These are phyloP conservation scores for Stegastes partitus DNA, from an alignment of 2,113 vertebrate genomes.

Conservation along the genomic window DNA sequence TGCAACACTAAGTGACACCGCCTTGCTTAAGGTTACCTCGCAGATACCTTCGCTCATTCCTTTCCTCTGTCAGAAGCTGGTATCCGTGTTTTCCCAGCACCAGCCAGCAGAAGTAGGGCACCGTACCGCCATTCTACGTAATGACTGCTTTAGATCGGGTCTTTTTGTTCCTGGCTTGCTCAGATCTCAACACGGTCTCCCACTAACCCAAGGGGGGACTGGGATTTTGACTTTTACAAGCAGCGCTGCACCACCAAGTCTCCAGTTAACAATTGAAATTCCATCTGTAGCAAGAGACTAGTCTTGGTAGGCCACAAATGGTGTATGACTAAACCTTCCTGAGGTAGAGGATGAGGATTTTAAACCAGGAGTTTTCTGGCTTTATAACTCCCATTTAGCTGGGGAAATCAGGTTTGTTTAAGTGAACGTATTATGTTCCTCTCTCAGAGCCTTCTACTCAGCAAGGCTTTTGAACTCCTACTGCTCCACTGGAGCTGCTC, in stretches of 20 bases:
- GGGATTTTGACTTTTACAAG: not conserved
- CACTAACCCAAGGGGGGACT: not conserved
- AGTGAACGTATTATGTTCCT: constrained; percentile 45
- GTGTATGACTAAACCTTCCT: not conserved
- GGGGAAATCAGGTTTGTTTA: constrained; percentile 57
- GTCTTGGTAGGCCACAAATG: constrained; percentile 2
- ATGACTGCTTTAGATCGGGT: not conserved
- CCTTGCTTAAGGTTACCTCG: not conserved
- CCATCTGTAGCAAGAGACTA: constrained; percentile 5
- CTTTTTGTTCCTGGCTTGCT: not conserved
- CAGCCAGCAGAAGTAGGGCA: constrained; percentile 14
- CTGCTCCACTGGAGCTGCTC: constrained; percentile 55
- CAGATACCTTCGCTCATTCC: not conserved
- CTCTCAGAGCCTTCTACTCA: constrained; percentile 36
- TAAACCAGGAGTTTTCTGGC: constrained; percentile 11
- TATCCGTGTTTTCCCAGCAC: constrained; percentile 7
- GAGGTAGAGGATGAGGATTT: constrained; percentile 13
- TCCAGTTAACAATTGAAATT: constrained; percentile 22
- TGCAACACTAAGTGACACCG: not conserved
- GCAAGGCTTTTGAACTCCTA: constrained; percentile 47
- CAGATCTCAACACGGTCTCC: constrained; percentile 5
- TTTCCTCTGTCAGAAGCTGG: not conserved
- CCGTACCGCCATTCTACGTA: not conserved
- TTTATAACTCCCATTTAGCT: constrained; percentile 35
- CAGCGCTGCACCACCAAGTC: not conserved